Conservation (phyloP, 2,888 invertebrate genomes). For the Drosophila vallismaia region DNA sequence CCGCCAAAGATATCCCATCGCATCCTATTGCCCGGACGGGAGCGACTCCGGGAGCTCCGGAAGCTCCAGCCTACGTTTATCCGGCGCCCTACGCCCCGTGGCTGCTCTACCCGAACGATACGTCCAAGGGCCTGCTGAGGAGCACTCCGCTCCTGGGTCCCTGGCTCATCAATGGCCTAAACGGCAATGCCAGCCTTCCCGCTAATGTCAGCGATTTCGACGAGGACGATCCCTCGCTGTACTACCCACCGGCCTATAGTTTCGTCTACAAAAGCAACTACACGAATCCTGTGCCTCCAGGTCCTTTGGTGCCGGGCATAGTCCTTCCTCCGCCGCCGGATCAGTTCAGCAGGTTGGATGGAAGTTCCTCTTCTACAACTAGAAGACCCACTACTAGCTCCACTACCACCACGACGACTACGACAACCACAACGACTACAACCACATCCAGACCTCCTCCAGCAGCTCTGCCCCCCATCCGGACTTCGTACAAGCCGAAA, state of each 20-base stretch:
- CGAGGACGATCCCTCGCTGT: conserved; percentile 95
- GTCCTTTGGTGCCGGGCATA: conserved; percentile 94
- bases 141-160: conserved; percentile 70
- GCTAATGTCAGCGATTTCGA: conserved; percentile 90
- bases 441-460: conserved; percentile 30
- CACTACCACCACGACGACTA: conserved; percentile 72
- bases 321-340: conserved; percentile 94
- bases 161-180: conserved; percentile 78
- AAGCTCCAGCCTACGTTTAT: conserved; percentile 85
- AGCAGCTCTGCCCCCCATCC: conserved; percentile 69
- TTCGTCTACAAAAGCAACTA: conserved; percentile 93
- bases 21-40: conserved; percentile 87
- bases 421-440: conserved; percentile 36
- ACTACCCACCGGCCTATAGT: conserved; percentile 96
- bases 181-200: conserved; percentile 75
- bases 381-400: conserved; percentile 76
- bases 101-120: conserved; percentile 71
- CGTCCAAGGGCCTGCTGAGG: conserved; percentile 69
- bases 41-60: conserved; percentile 81
- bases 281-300: conserved; percentile 90
- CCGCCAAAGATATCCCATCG: conserved; percentile 78
- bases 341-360: conserved; percentile 90
- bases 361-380: conserved; percentile 80
- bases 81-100: conserved; percentile 87
- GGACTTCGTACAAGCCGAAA: conserved; percentile 74